Evolutionary conservation across 2,113 vertebrate genomes (phyloP).

Genomic region (Tylochromis polylepis): DNA sequence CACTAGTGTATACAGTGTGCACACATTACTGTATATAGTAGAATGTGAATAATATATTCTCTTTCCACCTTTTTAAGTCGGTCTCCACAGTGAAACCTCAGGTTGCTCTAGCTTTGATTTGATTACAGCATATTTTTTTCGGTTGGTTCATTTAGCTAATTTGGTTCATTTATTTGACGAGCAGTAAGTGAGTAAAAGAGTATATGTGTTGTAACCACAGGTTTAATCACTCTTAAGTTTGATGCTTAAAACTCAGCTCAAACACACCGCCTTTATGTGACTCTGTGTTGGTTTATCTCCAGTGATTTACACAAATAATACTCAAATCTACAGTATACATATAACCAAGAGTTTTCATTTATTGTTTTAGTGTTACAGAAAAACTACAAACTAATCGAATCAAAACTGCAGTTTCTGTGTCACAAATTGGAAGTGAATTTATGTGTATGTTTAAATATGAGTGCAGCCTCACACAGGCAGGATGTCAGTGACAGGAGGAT

Average conservation of each 20-base stretch:
- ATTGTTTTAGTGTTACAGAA: background rate
- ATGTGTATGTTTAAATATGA: background rate
- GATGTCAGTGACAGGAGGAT: conserved; percentile 55
- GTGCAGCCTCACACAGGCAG: background rate
- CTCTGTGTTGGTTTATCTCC: background rate
- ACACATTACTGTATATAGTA: background rate
- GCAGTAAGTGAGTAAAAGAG: background rate
- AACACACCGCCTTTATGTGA: background rate
- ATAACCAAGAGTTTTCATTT: background rate
- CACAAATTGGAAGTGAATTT: background rate
- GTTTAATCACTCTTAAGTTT: background rate
- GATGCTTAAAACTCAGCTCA: background rate
- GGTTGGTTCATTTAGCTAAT: background rate
- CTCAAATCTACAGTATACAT: background rate
- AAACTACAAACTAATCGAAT: background rate
- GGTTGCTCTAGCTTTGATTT: background rate
- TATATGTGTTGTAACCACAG: background rate
- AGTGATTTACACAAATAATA: background rate
- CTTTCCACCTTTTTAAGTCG: background rate
- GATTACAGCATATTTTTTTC: background rate
- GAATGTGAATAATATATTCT: background rate
- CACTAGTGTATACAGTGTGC: background rate
- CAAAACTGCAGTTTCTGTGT: background rate
- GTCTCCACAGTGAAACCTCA: background rate
- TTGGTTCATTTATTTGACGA: background rate